phyloP scores from a whole-genome alignment of 1,140 invertebrate genomes.

The Oreohelix idahoensis region DNA sequence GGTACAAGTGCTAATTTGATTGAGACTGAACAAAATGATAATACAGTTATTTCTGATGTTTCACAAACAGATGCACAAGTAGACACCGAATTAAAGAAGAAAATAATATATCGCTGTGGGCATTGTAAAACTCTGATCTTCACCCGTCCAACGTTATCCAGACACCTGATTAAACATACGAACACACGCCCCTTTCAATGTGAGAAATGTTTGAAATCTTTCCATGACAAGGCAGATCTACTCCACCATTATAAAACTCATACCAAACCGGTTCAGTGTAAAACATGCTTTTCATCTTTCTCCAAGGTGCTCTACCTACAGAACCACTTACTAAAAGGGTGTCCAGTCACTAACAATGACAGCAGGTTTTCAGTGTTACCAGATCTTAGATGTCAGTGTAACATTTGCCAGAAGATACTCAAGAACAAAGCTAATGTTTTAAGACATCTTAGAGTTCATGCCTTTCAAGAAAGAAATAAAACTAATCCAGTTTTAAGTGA shows the following conservation, averaged over 20 bases:
- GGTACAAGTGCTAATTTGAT: background rate
- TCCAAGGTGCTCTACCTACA: constrained; percentile 30
- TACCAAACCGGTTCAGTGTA: constrained; percentile 36
- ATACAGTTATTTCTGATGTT: background rate
- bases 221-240: constrained; percentile 30
- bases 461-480: constrained; percentile 17
- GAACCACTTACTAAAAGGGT: constrained; percentile 33
- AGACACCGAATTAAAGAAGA: constrained; percentile 15
- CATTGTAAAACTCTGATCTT: constrained; percentile 34
- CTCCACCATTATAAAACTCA: constrained; percentile 36
- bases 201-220: constrained; percentile 25
- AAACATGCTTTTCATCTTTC: constrained; percentile 12
- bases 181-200: constrained; percentile 30
- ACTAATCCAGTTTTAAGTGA: background rate
- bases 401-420: constrained; percentile 30
- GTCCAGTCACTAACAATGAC: constrained; percentile 11
- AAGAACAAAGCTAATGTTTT: constrained; percentile 30
- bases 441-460: constrained; percentile 32
- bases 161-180: constrained; percentile 37
- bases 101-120: constrained; percentile 30
- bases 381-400: constrained; percentile 30
- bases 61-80: background rate
- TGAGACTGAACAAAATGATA: background rate
- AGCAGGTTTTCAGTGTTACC: constrained; percentile 21
- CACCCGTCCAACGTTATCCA: constrained; percentile 26